Conservation (phyloP, 2,888 invertebrate species). For the Drosophila ustulata region DNA sequence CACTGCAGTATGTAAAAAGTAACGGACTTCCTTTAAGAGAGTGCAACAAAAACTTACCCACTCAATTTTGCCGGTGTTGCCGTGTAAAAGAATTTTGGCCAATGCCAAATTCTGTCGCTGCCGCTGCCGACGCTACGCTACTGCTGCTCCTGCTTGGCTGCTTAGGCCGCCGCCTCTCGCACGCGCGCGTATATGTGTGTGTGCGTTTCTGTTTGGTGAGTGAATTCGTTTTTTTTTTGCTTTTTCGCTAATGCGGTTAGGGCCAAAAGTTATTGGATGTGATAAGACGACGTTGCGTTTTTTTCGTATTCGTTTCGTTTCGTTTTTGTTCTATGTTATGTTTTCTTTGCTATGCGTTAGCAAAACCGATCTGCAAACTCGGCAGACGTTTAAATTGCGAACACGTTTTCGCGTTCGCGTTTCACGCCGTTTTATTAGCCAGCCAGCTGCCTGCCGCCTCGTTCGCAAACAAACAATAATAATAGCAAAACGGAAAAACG, state of each 20-base stretch:
- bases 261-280: slow-evolving; percentile 34
- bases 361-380: slow-evolving; percentile 1
- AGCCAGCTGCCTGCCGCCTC: slow-evolving; percentile 27
- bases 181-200: slow-evolving; percentile 37
- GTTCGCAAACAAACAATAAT: slow-evolving; percentile 25
- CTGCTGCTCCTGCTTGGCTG: slow-evolving; percentile 11
- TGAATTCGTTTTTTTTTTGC: slow-evolving; percentile 22
- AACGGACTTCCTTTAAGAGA: slow-evolving; percentile 29
- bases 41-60: slow-evolving; percentile 28
- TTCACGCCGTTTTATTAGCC: slow-evolving; percentile 10
- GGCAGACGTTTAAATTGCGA: slow-evolving; percentile 20
- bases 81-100: slow-evolving; percentile 1
- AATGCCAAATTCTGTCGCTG: slow-evolving; percentile 1
- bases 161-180: slow-evolving; percentile 22
- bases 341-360: background rate
- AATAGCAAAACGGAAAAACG: background rate
- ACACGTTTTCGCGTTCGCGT: slow-evolving; percentile 22
- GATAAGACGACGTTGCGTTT: slow-evolving; percentile 10
- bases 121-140: slow-evolving; percentile 10
- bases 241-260: slow-evolving; percentile 67
- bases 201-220: slow-evolving; percentile 22
- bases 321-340: background rate
- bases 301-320: background rate
- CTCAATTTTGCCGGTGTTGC: slow-evolving; percentile 39
- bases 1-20: background rate